A percentile compares a stretch with the other conserved stretches of the same genome.
Evolutionary conservation across 2,113 vertebrate species (phyloP).

Genomic region (Melanotaenia duboulayi): DNA sequence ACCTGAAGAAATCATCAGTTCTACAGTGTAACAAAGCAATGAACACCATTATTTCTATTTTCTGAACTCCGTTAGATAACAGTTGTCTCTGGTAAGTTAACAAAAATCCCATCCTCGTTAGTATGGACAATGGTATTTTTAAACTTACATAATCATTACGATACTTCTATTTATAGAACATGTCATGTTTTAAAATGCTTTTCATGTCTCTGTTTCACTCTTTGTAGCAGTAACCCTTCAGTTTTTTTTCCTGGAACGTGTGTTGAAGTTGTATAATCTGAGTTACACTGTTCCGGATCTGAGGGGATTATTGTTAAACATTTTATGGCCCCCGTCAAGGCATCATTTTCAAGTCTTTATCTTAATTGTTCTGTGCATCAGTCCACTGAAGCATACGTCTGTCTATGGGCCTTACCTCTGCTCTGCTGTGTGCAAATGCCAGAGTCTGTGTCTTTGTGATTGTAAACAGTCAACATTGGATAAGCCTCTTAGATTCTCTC

Average conservation of each 20-base stretch:
- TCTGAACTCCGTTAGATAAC: too few species aligned
- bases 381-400: conserved; percentile 33
- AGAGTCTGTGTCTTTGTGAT: conserved; percentile 21
- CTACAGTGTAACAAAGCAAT: too few species aligned
- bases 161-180: not conserved
- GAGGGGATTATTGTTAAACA: conserved; percentile 36
- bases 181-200: conserved; percentile 1
- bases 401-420: conserved; percentile 9
- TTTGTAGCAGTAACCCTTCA: not conserved
- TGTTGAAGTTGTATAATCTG: conserved; percentile 13
- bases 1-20: too few species aligned
- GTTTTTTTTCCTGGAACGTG: not conserved
- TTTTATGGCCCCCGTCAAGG: conserved; percentile 36
- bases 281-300: conserved; percentile 15
- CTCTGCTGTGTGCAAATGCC: conserved; percentile 20
- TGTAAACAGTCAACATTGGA: conserved; percentile 45
- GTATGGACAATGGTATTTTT: too few species aligned
- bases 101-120: too few species aligned
- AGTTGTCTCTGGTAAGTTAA: too few species aligned
- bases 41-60: too few species aligned
- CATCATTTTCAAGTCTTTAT: conserved; percentile 25
- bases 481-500: conserved; percentile 71
- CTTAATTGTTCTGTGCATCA: conserved; percentile 28
- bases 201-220: not conserved
- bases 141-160: too few species aligned